phyloP scores from a whole-genome alignment of 64 coral and sea anemone genomes.

The Montipora capricornis region DNA sequence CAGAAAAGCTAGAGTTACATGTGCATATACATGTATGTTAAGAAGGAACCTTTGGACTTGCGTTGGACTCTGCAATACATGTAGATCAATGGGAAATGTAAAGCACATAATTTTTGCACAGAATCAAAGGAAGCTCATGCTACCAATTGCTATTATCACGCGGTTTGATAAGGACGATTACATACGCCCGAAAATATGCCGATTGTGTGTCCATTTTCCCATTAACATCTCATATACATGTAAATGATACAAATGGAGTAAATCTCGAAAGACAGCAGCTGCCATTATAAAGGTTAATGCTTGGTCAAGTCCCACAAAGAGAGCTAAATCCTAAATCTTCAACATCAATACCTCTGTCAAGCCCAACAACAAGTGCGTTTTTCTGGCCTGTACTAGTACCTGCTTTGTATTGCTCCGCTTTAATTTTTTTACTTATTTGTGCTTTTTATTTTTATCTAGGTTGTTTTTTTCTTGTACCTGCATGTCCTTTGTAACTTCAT shows the following conservation, averaged over 20 bases:
- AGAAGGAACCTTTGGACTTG: slow-evolving; percentile 2
- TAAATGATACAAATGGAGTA: too few relatives aligned
- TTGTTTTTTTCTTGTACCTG: too few relatives aligned
- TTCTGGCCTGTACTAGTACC: not conserved
- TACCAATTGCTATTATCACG: slow-evolving; percentile 17
- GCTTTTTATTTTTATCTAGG: too few relatives aligned
- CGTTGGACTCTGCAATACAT: slow-evolving; percentile 18
- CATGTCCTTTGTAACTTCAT: too few relatives aligned
- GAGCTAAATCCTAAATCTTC: slow-evolving; percentile 12
- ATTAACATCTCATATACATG: too few relatives aligned
- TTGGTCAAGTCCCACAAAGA: slow-evolving; percentile 23
- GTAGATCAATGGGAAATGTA: slow-evolving; percentile 27
- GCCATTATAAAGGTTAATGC: too few relatives aligned
- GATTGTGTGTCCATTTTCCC: too few relatives aligned
- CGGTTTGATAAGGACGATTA: too few relatives aligned
- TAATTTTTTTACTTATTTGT: too few relatives aligned
- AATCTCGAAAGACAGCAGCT: too few relatives aligned
- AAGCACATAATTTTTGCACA: slow-evolving; percentile 30
- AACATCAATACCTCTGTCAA: slow-evolving; percentile 18
- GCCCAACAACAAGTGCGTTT: slow-evolving; percentile 18
- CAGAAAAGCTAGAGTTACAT: slow-evolving; percentile 1
- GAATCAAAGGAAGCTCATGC: slow-evolving; percentile 18
- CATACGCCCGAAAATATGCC: too few relatives aligned
- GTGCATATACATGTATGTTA: not conserved
- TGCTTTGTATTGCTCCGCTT: too few relatives aligned